Base-by-base conservation (phyloP, 2,797 vertebrate genomes). In the Emys orbicularis region DNA sequence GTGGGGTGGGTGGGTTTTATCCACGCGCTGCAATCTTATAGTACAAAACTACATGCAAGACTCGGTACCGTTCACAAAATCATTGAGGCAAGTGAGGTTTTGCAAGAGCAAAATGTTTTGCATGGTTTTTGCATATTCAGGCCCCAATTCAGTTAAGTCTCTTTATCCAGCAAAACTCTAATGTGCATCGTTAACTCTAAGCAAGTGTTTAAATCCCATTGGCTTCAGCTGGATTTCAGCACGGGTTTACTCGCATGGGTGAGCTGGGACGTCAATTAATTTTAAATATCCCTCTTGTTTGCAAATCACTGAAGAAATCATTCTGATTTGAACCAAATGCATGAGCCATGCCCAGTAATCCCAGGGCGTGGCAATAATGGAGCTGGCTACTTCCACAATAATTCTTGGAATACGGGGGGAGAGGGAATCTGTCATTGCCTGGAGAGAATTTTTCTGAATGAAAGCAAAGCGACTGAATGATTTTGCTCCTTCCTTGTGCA, bases 141-240 rank as follows among this genome's bases (percentile, higher is more conserved):
- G 61, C 34, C 61, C 61, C 34, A n/a, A 10, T 65, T 79, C 47
- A 37, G 11, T 44, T 12, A 8, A 13, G 37, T 0, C 25, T 80
- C 92, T 85, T 88, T 5, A 21, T 21, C 34, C 34, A 65, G 61
- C 34, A 77, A 52, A 91, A 74, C 86, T 47, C 5, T 83, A 18
- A 90, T 25, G 56, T 76, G 49, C 0, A 0, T 47, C 72, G 56
- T 76, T 94, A 90, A 65, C 0, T 0, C 0, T 0, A 47, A 68
- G 27, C 34, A 83, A 0, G 0, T 34, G 87, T 80, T 61, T 0
- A 19, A 13, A 0, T 0, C 54, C 81, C 34, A 0, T 83, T 76
- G 72, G 5, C 0, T 0, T 57, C 0, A 0, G n/a, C 82, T 85
- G 90, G 87, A 81, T 79, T 49, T 86, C 34, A 50, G 86, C 68